These are phyloP conservation scores for Metopia argyrocephala DNA, from an alignment of 2,888 invertebrate species.

Conservation along the genomic window DNA sequence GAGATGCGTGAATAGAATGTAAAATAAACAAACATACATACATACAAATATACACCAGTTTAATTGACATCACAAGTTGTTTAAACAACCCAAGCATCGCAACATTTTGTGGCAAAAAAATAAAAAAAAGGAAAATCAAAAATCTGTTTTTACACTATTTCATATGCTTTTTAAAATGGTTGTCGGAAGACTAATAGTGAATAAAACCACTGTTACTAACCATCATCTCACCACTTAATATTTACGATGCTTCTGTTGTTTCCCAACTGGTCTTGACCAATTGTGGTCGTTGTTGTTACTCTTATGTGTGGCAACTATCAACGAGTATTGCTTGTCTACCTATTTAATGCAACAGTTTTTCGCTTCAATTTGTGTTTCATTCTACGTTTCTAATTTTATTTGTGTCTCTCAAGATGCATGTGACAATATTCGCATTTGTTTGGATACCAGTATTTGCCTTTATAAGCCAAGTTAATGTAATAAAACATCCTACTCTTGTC, in stretches of 20 bases:
- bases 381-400: not conserved
- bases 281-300: not conserved
- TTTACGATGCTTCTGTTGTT: not conserved
- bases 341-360: constrained; percentile 5
- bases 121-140: not conserved
- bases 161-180: constrained; percentile 7
- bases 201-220: not conserved
- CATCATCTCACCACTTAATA: not conserved
- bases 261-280: not conserved
- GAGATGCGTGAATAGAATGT: too few relatives aligned
- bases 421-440: constrained; percentile 51
- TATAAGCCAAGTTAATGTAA: not conserved
- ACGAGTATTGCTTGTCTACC: too few relatives aligned
- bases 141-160: constrained; percentile 4
- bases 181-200: constrained; percentile 11
- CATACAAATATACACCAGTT: not conserved
- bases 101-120: constrained; percentile 15
- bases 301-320: too few relatives aligned
- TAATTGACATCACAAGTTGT: constrained; percentile 49
- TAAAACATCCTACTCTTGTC: not conserved
- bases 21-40: too few relatives aligned
- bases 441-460: not conserved
- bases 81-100: constrained; percentile 14
- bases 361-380: not conserved
- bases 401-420: constrained; percentile 38